Evolutionary conservation across 2,888 invertebrate species (phyloP).

Genomic region (Geophilus truncorum): DNA sequence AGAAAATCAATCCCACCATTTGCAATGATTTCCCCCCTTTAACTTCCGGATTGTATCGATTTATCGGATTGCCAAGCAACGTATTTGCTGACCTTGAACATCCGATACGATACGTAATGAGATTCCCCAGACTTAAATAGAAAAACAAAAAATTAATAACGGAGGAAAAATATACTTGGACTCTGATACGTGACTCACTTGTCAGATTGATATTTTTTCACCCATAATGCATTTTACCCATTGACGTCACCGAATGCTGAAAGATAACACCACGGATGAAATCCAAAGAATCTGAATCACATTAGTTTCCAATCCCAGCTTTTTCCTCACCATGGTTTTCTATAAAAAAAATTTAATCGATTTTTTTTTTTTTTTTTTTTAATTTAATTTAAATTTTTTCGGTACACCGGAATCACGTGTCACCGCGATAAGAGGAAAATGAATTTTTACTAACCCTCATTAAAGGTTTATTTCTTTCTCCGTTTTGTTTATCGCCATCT

Average conservation of each 20-base stretch:
- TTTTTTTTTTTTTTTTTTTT: background rate
- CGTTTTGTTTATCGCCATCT: background rate
- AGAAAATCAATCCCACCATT: too few relatives aligned
- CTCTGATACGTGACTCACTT: background rate
- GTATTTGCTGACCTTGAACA: background rate
- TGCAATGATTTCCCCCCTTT: too few relatives aligned
- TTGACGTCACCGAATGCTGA: background rate
- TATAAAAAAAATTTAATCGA: background rate
- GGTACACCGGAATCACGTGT: background rate
- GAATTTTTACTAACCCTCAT: background rate
- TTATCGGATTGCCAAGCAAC: too few relatives aligned
- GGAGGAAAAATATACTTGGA: background rate
- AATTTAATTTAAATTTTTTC: background rate
- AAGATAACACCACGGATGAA: background rate
- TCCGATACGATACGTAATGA: background rate
- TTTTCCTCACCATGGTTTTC: too few relatives aligned
- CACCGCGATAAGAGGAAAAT: background rate
- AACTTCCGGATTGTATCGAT: too few relatives aligned
- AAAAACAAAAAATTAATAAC: background rate
- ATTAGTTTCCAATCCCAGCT: too few relatives aligned
- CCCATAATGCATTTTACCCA: background rate
- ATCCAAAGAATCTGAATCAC: background rate
- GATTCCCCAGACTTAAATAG: background rate
- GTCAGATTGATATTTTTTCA: background rate
- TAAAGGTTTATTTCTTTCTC: background rate